Percentiles rank a stretch among this genome's conserved stretches.
Evolutionary conservation across 2,797 vertebrate species (phyloP).

Genomic region (Antennarius maculatus): DNA sequence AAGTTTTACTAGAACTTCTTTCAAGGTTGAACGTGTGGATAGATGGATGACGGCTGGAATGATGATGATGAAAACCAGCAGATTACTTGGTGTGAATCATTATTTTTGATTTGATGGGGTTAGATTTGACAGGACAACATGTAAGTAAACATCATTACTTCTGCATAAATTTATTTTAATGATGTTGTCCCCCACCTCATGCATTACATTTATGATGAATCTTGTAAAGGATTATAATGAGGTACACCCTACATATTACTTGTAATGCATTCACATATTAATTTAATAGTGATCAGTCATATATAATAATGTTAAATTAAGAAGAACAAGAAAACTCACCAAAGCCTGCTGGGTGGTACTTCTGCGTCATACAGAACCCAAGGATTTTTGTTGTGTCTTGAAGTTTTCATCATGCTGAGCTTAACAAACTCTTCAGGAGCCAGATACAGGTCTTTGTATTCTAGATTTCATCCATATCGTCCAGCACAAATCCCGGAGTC

Average conservation of each 20-base stretch:
- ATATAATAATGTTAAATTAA: constrained; percentile 4
- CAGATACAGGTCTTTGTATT: constrained; percentile 1
- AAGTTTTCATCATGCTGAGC: constrained; percentile 46
- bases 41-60: background rate
- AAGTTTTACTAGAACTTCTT: background rate
- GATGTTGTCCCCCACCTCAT: background rate
- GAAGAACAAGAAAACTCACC: constrained; percentile 61
- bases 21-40: background rate
- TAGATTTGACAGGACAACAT: background rate
- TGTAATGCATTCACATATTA: background rate
- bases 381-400: constrained; percentile 37
- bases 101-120: background rate
- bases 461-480: background rate
- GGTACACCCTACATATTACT: background rate
- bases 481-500: too few species aligned
- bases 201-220: background rate
- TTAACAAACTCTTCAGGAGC: background rate
- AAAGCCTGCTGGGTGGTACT: constrained; percentile 60
- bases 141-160: background rate
- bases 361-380: constrained; percentile 73
- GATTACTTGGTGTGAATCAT: too few species aligned
- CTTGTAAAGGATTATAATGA: background rate
- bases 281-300: background rate
- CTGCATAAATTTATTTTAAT: background rate
- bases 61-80: background rate